Percentiles rank a stretch among this genome's conserved stretches.
phyloP scores from a whole-genome alignment of 2,113 vertebrate genomes.

The Galbula dea region DNA sequence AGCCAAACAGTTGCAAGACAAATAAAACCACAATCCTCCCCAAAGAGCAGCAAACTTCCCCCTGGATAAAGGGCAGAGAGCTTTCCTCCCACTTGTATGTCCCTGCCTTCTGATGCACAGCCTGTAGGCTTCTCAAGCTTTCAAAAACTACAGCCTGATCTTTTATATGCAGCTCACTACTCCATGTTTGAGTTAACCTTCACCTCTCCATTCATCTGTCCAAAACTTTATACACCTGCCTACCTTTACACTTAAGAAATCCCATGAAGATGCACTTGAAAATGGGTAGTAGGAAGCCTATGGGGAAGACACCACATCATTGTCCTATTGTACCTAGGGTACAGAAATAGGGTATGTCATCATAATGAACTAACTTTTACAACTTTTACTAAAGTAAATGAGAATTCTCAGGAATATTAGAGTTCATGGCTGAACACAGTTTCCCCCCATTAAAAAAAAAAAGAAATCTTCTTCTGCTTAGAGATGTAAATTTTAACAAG shows the following conservation, averaged over 20 bases:
- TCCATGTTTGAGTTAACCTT: not conserved
- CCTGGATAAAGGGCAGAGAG: not conserved
- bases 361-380: not conserved
- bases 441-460: not conserved
- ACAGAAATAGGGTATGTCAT: not conserved
- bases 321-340: not conserved
- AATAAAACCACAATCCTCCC: not conserved
- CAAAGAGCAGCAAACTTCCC: not conserved
- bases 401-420: not conserved
- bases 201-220: not conserved
- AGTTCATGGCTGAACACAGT: not conserved
- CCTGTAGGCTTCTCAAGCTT: not conserved
- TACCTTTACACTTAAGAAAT: not conserved
- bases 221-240: not conserved
- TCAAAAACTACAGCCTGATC: not conserved
- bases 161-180: not conserved
- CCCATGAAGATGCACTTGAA: not conserved
- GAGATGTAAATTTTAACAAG: not conserved
- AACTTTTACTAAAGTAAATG: not conserved
- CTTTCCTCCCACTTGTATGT: not conserved
- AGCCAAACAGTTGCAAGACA: not conserved
- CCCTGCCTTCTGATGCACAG: not conserved
- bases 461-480: not conserved
- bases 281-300: not conserved
- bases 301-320: not conserved